These are phyloP conservation scores for Aplysina aerophoba DNA, from an alignment of 37 sponge, comb jelly and placozoan genomes.

Conservation along the genomic window DNA sequence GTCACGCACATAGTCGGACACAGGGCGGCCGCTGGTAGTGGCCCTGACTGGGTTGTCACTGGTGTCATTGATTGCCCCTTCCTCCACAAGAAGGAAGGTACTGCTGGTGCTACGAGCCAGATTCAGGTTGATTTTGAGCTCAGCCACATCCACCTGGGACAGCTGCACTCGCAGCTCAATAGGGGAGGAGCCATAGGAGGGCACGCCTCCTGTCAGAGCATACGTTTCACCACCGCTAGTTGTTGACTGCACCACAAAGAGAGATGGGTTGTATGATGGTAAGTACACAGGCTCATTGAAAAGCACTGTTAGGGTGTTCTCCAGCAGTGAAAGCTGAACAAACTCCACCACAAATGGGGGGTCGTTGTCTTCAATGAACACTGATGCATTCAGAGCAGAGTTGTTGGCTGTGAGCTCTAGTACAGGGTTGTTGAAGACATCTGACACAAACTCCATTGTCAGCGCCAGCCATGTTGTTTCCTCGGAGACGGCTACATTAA, in stretches of 20 bases:
- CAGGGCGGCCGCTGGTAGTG: slow-evolving; percentile 48
- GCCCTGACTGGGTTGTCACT: slow-evolving; percentile 72
- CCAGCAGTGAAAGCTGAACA: slow-evolving; percentile 56
- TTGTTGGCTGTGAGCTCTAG: slow-evolving; percentile 39
- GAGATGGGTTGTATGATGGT: slow-evolving; percentile 37
- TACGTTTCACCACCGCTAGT: slow-evolving; percentile 35
- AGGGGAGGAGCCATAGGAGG: slow-evolving; percentile 33
- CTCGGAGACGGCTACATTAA: slow-evolving; percentile 64
- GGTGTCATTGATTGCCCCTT: slow-evolving; percentile 75
- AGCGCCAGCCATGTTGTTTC: slow-evolving; percentile 73
- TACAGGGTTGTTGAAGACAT: slow-evolving; percentile 50
- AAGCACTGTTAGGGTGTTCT: slow-evolving; percentile 59
- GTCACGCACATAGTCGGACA: slow-evolving; percentile 45
- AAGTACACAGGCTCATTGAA: slow-evolving; percentile 79
- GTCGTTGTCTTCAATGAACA: slow-evolving; percentile 53
- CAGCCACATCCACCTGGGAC: slow-evolving; percentile 58
- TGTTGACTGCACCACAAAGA: slow-evolving; percentile 55
- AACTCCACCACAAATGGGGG: slow-evolving; percentile 65
- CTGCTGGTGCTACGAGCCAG: slow-evolving; percentile 39
- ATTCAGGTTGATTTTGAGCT: slow-evolving; percentile 62
- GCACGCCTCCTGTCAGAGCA: slow-evolving; percentile 69
- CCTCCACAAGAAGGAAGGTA: slow-evolving; percentile 60
- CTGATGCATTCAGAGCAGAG: slow-evolving; percentile 52
- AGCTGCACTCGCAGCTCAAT: slow-evolving; percentile 39
- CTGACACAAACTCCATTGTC: slow-evolving; percentile 54